These are phyloP conservation scores for Battus philenor DNA, from an alignment of 1,140 invertebrate genomes.

Conservation along the genomic window DNA sequence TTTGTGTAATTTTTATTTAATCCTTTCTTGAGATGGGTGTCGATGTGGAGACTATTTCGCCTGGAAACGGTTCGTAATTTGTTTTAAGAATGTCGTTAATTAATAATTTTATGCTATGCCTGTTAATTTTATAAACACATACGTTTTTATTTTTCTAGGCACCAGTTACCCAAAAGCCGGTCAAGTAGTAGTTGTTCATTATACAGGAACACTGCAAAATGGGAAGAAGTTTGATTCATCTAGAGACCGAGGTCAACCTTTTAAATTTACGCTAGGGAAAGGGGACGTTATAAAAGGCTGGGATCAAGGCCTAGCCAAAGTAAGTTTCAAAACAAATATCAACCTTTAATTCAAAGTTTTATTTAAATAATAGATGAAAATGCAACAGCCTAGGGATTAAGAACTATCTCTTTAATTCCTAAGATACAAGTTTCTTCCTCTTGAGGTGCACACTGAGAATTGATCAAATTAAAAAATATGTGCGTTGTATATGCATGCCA, in stretches of 20 bases:
- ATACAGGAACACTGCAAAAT: slow-evolving; percentile 91
- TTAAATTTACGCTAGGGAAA: slow-evolving; percentile 94
- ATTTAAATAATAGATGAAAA: no score
- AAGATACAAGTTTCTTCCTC: no score
- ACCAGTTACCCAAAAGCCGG: slow-evolving; percentile 93
- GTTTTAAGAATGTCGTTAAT: neutral
- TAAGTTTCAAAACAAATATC: no score
- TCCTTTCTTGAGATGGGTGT: slow-evolving; percentile 81
- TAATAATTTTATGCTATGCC: neutral
- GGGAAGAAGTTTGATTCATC: slow-evolving; percentile 96
- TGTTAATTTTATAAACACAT: neutral
- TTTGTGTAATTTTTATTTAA: slow-evolving; percentile 9
- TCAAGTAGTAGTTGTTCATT: slow-evolving; percentile 95
- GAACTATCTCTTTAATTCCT: no score
- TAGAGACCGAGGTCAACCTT: slow-evolving; percentile 92
- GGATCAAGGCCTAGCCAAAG: slow-evolving; percentile 95
- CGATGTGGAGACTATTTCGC: slow-evolving; percentile 82
- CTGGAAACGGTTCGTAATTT: slow-evolving; percentile 82
- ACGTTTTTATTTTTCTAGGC: slow-evolving; percentile 76
- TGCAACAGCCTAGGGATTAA: no score
- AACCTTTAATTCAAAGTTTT: no score
- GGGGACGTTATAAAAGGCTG: slow-evolving; percentile 97
- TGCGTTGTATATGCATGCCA: no score
- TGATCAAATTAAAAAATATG: no score
- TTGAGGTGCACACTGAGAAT: no score